Conservation (phyloP, 1,140 invertebrate genomes). For the Kradibia gibbosae region DNA sequence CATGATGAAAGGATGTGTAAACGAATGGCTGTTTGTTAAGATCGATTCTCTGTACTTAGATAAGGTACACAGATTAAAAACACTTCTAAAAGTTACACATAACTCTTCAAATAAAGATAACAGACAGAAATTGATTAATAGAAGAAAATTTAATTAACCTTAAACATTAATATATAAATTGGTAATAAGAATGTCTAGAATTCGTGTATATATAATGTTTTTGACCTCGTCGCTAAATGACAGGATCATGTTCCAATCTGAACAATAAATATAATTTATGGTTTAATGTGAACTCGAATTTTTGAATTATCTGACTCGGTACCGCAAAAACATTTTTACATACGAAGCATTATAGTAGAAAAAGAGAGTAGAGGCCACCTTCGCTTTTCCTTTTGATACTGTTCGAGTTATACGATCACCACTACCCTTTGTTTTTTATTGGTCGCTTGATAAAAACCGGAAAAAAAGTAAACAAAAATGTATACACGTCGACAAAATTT, state of each 20-base stretch:
- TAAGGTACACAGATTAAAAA: too few relatives aligned
- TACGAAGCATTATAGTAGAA: not conserved
- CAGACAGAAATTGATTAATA: too few relatives aligned
- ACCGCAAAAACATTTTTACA: slow-evolving; percentile 27
- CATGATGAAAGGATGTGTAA: too few relatives aligned
- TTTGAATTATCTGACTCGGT: not conserved
- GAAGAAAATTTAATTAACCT: not conserved
- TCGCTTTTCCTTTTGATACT: slow-evolving; percentile 2
- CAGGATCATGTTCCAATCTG: not conserved
- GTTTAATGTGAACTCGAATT: slow-evolving; percentile 12
- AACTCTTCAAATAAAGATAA: too few relatives aligned
- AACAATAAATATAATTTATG: slow-evolving; percentile 33
- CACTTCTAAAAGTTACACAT: too few relatives aligned
- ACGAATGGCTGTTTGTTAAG: too few relatives aligned
- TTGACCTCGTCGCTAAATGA: not conserved
- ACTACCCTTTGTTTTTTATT: slow-evolving; percentile 23
- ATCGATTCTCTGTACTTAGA: too few relatives aligned
- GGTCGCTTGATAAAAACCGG: not conserved
- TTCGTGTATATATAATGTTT: slow-evolving; percentile 9
- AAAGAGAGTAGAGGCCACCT: not conserved
- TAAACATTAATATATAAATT: not conserved
- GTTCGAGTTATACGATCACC: not conserved
- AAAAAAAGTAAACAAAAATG: slow-evolving; percentile 10
- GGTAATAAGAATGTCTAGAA: not conserved
- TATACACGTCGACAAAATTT: slow-evolving; percentile 35